Evolutionary conservation across 2,888 invertebrate genomes (phyloP).

Genomic region (Polydrusus cervinus): DNA sequence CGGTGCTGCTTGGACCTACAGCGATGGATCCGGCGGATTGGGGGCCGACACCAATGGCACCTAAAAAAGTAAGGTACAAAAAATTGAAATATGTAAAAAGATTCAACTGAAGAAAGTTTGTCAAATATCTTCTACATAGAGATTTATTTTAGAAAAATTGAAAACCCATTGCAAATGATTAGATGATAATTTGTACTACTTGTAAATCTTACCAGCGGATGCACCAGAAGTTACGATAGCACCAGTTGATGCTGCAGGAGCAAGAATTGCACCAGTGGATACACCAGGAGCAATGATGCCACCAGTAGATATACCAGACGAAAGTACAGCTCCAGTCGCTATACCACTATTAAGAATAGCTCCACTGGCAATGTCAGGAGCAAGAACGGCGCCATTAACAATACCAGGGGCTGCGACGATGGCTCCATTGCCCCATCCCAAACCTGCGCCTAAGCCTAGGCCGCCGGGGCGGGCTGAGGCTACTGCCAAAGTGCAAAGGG

Average conservation of each 20-base stretch:
- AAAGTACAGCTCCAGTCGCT: slow-evolving; percentile 34
- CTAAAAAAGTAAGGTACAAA: background rate
- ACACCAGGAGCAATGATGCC: slow-evolving; percentile 34
- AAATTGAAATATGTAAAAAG: background rate
- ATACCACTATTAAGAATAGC: slow-evolving; percentile 31
- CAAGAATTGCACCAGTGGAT: slow-evolving; percentile 37
- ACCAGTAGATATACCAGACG: slow-evolving; percentile 41
- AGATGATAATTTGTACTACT: background rate
- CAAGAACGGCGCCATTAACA: background rate
- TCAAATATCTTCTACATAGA: too few species aligned
- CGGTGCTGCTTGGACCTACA: slow-evolving; percentile 15
- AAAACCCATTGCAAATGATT: too few species aligned
- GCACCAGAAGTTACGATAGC: slow-evolving; percentile 36
- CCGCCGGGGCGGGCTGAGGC: slow-evolving; percentile 37
- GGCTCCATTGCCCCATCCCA: slow-evolving; percentile 29
- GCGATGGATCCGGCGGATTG: background rate
- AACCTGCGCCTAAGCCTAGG: slow-evolving; percentile 36
- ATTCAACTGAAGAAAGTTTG: background rate
- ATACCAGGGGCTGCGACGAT: slow-evolving; percentile 11
- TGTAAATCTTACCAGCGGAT: slow-evolving; percentile 25
- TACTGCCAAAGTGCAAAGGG: slow-evolving; percentile 39
- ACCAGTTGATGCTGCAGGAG: slow-evolving; percentile 40
- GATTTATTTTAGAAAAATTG: too few species aligned
- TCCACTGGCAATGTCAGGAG: slow-evolving; percentile 21
- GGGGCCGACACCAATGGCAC: slow-evolving; percentile 12